Evolutionary conservation across 2,113 vertebrate species (phyloP), one percentile per base, ranked within the genome.

Genomic region (Poecile atricapillus): DNA sequence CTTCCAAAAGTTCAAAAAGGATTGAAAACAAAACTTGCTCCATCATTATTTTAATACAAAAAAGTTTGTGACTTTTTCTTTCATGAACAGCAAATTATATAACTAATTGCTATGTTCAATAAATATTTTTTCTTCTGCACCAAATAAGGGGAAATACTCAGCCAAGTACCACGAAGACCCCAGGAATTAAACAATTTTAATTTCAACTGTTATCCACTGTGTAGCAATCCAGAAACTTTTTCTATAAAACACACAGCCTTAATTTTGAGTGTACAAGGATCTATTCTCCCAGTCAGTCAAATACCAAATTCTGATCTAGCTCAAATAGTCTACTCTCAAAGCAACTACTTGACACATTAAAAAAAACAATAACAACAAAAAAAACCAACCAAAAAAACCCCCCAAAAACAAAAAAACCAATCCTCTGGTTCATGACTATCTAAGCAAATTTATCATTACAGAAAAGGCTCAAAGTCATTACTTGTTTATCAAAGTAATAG

Each of bases 71-170:
- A 24, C 25, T 68, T 53, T 47, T 41, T 28, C 39, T 63, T 28
- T 62, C 73, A 68, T 76, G 74, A 98, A 98, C 75, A 96, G 95
- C 96, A 96, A 97, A 97, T 97, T 95, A 98, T 97, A 97, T 31
- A 98, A 97, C 95, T 97, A 97, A 96, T 85, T 97, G 94, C 95
- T 97, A 93, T 95, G 95, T 94, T 89, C 93, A 98, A 97, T 97
- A 97, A 98, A 96, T 97, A 97, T 10, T 73, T 90, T 89, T 68
- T 87, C 70, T 97, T 70, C 91, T 97, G 97, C 87, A 95, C 63
- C 95, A 24, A 97, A 97, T 95, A 96, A 85, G 73, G 83, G 77
- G 83, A 90, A 96, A 94, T 90, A 96, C 24, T 92, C 84, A 94
- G 95, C 35, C 39, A 83, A 93, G 58, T 95, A 97, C 83, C 92